Base-by-base conservation (phyloP, 2,888 invertebrate genomes). In the Habrosyne pyritoides region DNA sequence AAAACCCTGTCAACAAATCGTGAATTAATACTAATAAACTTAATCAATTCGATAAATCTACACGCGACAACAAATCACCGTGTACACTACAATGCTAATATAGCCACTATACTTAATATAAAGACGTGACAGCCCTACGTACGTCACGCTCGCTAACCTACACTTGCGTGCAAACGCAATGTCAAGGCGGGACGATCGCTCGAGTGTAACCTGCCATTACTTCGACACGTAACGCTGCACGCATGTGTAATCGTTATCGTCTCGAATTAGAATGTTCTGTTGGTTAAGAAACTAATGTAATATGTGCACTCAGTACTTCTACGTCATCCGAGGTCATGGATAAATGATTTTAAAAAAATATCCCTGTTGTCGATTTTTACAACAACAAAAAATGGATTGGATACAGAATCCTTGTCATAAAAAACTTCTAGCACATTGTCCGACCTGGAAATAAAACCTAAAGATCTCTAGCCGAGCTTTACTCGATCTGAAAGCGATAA, bases 161-260 rank as follows among this genome's bases (percentile, higher is more conserved):
- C 42, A 42, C 42, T 42, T 18, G 42, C 42, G 42, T 42, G 42
- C 42, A 42, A 42, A 18, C 42, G 42, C 42, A 42, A 42, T 42
- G 42, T 42, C 42, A 42, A 42, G 42, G 18, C 42, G 42, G n/a
- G 14, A 42, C 42, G 18, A 42, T 42, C 42, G 18, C 42, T 42
- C 18, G 42, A 18, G 42, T 42, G 18, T 42, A 42, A 42, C 42
- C 42, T 42, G 14, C 14, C 42, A 18, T 42, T 42, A 42, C 18
- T 18, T 42, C 42, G 42, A 42, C 42, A 42, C 42, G 42, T 42
- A 18, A 42, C 42, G 42, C 18, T 42, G 42, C 42, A 42, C 42
- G 42, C 42, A 42, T 42, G 42, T 42, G 8, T 42, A 42, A 14
- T 42, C 42, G 18, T 42, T 18, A 18, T 8, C 18, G 42, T 42